phyloP scores from a whole-genome alignment of 2,113 vertebrate genomes.

The Gavialis gangeticus region DNA sequence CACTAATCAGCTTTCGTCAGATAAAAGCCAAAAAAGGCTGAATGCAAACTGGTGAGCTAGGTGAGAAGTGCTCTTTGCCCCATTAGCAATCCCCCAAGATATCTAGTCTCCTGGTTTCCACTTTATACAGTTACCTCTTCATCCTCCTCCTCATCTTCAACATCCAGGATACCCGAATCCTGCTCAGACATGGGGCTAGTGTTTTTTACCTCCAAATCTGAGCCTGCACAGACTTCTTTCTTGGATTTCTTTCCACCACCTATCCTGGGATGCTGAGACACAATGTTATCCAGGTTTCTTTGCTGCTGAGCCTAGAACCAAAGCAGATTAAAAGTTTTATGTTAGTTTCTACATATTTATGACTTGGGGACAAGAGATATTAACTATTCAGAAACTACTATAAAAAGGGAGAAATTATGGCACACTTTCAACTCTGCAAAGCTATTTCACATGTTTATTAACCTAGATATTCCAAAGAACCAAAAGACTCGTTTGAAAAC shows the following conservation, averaged over 20 bases:
- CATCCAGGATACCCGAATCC: constrained; percentile 94
- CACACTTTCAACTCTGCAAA: not conserved
- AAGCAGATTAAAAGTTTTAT: not conserved
- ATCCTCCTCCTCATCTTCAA: constrained; percentile 93
- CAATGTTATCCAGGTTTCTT: constrained; percentile 88
- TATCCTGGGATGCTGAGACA: constrained; percentile 84
- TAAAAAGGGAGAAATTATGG: not conserved
- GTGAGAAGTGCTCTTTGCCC: fast-evolving
- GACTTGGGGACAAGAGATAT: not conserved
- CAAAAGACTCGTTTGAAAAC: not conserved
- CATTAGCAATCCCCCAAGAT: not conserved
- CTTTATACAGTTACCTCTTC: constrained; percentile 83
- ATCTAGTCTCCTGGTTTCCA: not conserved
- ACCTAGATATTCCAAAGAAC: not conserved
- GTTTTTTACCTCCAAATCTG: constrained; percentile 82
- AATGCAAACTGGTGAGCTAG: fast-evolving
- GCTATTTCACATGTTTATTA: not conserved
- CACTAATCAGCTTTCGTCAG: not conserved
- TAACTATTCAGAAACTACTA: not conserved
- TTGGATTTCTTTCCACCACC: constrained; percentile 82
- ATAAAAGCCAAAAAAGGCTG: fast-evolving
- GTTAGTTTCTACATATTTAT: fast-evolving
- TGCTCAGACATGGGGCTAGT: constrained; percentile 89
- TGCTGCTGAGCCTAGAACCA: constrained; percentile 91
- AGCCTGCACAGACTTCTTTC: constrained; percentile 77